Conservation (phyloP, 2,888 invertebrate genomes). For the Pinctada fucata region DNA sequence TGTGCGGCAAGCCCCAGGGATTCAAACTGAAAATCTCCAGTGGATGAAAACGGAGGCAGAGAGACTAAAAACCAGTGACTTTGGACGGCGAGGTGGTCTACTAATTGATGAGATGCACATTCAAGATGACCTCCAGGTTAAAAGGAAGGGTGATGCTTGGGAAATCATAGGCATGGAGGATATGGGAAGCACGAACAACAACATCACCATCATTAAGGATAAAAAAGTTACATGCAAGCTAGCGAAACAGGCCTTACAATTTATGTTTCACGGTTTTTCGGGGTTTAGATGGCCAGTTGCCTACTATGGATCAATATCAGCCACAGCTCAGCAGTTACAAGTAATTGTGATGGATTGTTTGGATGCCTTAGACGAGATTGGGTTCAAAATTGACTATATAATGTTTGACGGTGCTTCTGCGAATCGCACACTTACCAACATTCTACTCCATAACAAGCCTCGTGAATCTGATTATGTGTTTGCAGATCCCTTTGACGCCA, state of each 20-base stretch:
- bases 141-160: conserved; percentile 23
- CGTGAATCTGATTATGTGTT: conserved; percentile 8
- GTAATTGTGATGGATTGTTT: conserved; percentile 42
- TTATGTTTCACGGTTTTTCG: conserved; percentile 36
- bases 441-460: conserved; percentile 14
- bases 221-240: conserved; percentile 25
- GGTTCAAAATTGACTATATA: conserved; percentile 43
- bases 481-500: conserved; percentile 17
- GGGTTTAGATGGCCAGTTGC: conserved; percentile 46
- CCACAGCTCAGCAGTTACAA: conserved; percentile 37
- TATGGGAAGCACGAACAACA: conserved; percentile 30
- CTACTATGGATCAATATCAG: conserved; percentile 41
- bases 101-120: not conserved
- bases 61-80: too few relatives aligned
- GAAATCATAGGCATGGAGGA: conserved; percentile 23
- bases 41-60: too few relatives aligned
- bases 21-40: too few relatives aligned
- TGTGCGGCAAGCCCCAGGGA: too few relatives aligned
- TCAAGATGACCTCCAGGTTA: conserved; percentile 41
- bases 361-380: conserved; percentile 37
- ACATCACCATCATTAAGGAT: conserved; percentile 23
- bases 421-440: conserved; percentile 36
- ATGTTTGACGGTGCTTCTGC: conserved; percentile 49
- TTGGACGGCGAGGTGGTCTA: too few relatives aligned
- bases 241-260: conserved; percentile 39